Evolutionary conservation across 2,113 vertebrate species (phyloP).

Genomic region (Neomonachus schauinslandi): DNA sequence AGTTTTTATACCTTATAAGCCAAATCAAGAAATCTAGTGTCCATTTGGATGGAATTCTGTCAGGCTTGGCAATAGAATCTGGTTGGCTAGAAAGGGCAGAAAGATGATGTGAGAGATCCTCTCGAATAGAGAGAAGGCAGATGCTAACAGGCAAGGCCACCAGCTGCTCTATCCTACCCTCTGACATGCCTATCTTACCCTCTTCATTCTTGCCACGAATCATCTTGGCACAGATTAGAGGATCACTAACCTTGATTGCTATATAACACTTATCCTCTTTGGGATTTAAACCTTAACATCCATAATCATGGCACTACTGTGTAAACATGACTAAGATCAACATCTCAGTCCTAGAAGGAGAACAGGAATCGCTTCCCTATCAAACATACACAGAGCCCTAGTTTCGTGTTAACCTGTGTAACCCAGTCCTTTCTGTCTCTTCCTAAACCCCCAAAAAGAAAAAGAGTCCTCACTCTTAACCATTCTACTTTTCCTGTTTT

Average conservation of each 20-base stretch:
- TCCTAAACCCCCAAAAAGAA: background rate
- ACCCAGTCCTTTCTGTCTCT: background rate
- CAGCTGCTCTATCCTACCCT: background rate
- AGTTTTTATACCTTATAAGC: constrained; percentile 9
- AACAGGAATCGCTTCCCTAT: background rate
- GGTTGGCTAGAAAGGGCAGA: background rate
- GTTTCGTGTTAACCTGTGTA: background rate
- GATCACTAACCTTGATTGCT: background rate
- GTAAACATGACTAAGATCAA: background rate
- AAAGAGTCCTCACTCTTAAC: background rate
- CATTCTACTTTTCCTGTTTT: background rate
- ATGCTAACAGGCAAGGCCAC: background rate
- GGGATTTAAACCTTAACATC: constrained; percentile 22
- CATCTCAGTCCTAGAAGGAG: background rate
- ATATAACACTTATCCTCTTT: background rate
- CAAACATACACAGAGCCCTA: background rate
- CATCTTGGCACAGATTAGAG: background rate
- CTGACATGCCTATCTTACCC: background rate
- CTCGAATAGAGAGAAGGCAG: background rate
- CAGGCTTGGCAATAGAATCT: background rate
- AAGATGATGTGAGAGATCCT: background rate
- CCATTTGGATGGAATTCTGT: background rate
- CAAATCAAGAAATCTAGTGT: background rate
- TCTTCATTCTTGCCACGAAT: background rate
- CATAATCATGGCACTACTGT: background rate